These are phyloP conservation scores for Hesperia comma DNA, from an alignment of 2,888 invertebrate species.

Conservation along the genomic window DNA sequence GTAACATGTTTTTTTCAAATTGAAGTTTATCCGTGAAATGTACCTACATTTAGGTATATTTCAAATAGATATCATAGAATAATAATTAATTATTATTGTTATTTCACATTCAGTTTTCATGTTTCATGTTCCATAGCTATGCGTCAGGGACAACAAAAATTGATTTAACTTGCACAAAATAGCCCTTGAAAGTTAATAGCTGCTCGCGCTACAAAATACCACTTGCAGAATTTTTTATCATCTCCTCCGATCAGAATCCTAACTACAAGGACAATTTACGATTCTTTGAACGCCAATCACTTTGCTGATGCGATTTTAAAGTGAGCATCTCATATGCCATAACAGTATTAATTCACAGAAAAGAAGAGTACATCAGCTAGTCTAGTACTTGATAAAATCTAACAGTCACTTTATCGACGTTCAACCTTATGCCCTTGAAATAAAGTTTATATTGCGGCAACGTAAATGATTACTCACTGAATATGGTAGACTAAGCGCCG, in stretches of 20 bases:
- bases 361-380: neutral
- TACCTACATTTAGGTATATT: no score
- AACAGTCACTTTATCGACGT: neutral
- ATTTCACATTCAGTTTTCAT: no score
- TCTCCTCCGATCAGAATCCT: neutral
- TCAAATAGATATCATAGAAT: no score
- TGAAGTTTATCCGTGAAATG: no score
- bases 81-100: neutral
- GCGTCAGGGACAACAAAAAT: no score
- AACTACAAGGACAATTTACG: conserved; percentile 5
- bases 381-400: neutral
- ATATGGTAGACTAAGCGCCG: conserved; percentile 10
- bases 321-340: conserved; percentile 17
- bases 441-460: neutral
- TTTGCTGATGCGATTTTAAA: neutral
- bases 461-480: neutral
- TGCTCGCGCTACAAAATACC: neutral
- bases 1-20: no score
- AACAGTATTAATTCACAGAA: conserved; percentile 11
- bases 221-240: neutral
- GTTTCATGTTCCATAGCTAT: no score
- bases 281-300: neutral
- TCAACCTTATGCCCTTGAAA: neutral
- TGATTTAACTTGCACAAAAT: no score
- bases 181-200: no score